Conservation (phyloP, 2,888 invertebrate genomes). For the Steinernema scapterisci region DNA sequence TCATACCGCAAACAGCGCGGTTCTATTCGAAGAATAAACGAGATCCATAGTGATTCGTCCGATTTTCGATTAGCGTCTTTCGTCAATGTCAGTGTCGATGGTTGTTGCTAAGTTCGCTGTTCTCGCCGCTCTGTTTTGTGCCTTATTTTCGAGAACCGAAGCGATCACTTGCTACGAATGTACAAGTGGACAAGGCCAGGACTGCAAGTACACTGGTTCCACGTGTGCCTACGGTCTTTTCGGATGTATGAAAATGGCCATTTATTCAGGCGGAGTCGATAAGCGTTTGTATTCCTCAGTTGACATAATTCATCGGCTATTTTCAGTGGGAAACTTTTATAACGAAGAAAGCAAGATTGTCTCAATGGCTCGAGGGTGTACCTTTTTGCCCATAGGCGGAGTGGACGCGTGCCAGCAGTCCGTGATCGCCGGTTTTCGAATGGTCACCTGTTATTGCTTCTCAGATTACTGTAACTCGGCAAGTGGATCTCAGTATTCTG, state of each 20-base stretch:
- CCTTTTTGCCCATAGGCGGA: constrained; percentile 59
- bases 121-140: no score
- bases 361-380: constrained; percentile 62
- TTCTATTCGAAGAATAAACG: background rate
- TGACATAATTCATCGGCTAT: background rate
- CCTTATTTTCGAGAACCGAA: background rate
- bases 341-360: constrained; percentile 58
- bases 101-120: no score
- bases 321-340: constrained; percentile 64
- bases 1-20: constrained; percentile 17
- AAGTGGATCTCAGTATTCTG: background rate
- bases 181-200: constrained; percentile 35
- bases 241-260: constrained; percentile 45
- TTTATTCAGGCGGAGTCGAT: constrained; percentile 47
- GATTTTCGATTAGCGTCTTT: no score
- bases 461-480: constrained; percentile 59
- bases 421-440: constrained; percentile 55
- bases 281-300: constrained; percentile 39
- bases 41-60: no score
- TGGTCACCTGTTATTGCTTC: constrained; percentile 62
- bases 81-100: no score
- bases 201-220: constrained; percentile 34
- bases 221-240: constrained; percentile 50
- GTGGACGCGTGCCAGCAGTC: constrained; percentile 64
- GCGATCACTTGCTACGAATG: constrained; percentile 40